Evolutionary conservation across 2,797 vertebrate species (phyloP).

Genomic region (Danio albolineatus): DNA sequence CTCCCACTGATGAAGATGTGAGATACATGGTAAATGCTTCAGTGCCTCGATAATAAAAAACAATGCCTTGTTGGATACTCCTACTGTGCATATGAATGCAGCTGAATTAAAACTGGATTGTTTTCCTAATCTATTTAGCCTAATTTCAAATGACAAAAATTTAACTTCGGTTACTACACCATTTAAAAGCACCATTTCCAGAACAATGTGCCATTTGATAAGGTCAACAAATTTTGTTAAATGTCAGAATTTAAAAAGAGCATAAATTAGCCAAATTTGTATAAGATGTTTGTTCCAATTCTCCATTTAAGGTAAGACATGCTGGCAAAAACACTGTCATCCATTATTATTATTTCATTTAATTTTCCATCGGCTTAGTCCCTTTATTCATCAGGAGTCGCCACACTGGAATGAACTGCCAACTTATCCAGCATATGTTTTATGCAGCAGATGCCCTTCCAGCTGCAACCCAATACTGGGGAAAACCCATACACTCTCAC

Average conservation of each 20-base stretch:
- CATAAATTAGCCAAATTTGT: neutral
- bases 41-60: slow-evolving; percentile 9
- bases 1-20: slow-evolving; percentile 25
- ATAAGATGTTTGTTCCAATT: no score
- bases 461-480: no score
- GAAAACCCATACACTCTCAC: no score
- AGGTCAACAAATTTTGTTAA: slow-evolving; percentile 8
- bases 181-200: neutral
- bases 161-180: neutral
- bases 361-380: no score
- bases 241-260: slow-evolving; percentile 2
- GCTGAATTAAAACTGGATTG: neutral
- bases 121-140: neutral
- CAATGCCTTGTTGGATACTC: neutral
- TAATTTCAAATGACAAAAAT: neutral
- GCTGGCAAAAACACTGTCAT: no score
- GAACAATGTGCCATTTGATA: neutral
- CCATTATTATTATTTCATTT: no score
- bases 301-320: no score
- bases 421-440: no score
- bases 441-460: no score
- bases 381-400: no score
- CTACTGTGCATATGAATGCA: neutral
- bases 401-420: no score
- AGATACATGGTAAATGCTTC: slow-evolving; percentile 10